Evolutionary conservation across 1,140 invertebrate genomes (phyloP).

Genomic region (Dolichoris vasculosae): DNA sequence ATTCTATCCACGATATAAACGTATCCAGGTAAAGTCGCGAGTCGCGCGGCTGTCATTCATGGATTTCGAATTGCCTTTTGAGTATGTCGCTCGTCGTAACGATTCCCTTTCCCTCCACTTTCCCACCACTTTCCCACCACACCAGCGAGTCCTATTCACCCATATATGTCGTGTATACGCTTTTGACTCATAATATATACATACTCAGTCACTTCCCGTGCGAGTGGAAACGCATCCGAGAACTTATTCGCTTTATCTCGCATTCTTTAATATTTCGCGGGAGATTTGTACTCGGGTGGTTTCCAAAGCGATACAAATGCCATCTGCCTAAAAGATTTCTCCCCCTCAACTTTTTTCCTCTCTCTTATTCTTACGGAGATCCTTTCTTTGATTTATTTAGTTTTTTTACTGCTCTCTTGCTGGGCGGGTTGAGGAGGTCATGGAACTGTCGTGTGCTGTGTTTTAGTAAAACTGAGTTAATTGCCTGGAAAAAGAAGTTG

Average conservation of each 20-base stretch:
- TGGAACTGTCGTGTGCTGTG: neutral
- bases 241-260: neutral
- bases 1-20: neutral
- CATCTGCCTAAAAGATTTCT: too few relatives aligned
- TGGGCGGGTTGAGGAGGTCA: neutral
- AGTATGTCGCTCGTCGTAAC: slow-evolving; percentile 35
- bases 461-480: neutral
- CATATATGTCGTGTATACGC: neutral
- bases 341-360: neutral
- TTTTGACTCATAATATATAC: neutral
- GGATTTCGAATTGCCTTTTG: slow-evolving; percentile 47
- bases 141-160: neutral
- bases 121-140: neutral
- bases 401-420: neutral
- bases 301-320: neutral
- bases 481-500: neutral
- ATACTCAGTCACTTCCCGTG: neutral
- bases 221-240: neutral
- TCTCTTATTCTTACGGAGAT: neutral
- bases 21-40: neutral
- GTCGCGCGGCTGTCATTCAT: slow-evolving; percentile 18
- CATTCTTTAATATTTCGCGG: slow-evolving; percentile 12
- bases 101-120: neutral
- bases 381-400: neutral
- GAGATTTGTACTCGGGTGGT: neutral